Evolutionary conservation across 2,113 vertebrate species (phyloP), one percentile per base, ranked within the genome.

Genomic region (Bos taurus): DNA sequence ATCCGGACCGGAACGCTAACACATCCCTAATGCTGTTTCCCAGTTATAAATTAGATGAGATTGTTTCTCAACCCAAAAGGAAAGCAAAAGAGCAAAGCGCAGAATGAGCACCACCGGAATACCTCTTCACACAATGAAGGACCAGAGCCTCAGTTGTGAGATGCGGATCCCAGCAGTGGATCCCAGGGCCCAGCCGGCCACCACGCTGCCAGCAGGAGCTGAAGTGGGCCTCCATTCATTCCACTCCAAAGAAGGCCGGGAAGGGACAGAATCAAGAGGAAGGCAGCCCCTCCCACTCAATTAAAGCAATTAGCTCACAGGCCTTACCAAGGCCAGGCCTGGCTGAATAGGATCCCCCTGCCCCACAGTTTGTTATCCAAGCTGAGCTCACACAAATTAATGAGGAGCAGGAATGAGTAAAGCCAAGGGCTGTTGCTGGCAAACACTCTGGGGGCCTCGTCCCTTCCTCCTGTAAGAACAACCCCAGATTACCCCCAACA

Each of bases 1-100:
- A 99, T 99, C 98, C 98, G 97, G 98, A 99, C 98, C 97, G 74
- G 98, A 98, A 97, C 52, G 71, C 98, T 98, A 99, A 98, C 98
- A 98, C 98, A 98, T 98, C 98, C 98, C 98, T 98, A 98, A 98
- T 93, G 98, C 98, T 97, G 89, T 98, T 98, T 98, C 98, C 88
- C 0, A 96, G 97, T 98, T 99, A 98, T 98, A 98, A 98, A 99
- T 99, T 98, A 99, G 62, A 98, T 93, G 95, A 96, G 97, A 99
- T 97, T 96, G 97, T 98, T 98, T 98, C 98, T 98, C 98, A 93
- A 96, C 98, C 60, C 30, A 96, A 96, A 98, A 98, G 87, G 89
- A 95, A 95, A 88, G 64, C 54, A 46, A 77, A 43, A 84, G 59
- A 94, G 59, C 85, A 95, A 97, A 64, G 97, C 90, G 59, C 89